Evolutionary conservation across 2,888 invertebrate genomes (phyloP), one percentile per base, ranked within the genome.

Genomic region (Apotomis capreana): DNA sequence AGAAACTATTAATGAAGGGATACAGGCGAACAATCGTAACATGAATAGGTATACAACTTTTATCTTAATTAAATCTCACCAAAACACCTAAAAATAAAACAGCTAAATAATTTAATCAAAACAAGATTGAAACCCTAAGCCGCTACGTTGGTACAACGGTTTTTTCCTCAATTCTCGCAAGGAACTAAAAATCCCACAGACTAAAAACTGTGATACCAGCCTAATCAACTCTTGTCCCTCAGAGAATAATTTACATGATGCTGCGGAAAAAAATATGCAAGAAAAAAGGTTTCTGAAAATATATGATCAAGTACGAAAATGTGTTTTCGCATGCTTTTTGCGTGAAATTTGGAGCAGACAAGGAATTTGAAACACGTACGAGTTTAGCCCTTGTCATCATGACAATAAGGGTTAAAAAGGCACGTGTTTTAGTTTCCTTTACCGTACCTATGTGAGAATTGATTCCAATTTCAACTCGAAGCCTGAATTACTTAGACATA

Each of bases 121-220:
- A 52, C 37, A 26, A 26, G 26, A 26, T 26, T 26, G 26, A 26
- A 26, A 26, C 37, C n/a, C n/a, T 60, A 60, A n/a, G 40, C 52
- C 44, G 44, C 60, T 60, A 60, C 44, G 44, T 68, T 68, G 68
- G 68, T 40, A 68, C 9, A 40, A 12, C 62, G n/a, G 55, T 44
- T 26, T 65, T 55, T 55, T 12, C 52, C 13, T 59, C n/a, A 13
- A 59, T 59, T 59, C 49, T 54, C 10, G 60, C 36, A 26, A 54
- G 54, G 37, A 64, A 54, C 52, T 59, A 63, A 65, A 54, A 55
- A 55, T 55, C 10, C 65, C 65, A 70, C 64, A 54, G 65, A 54
- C 37, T 65, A n/a, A 65, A 64, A 64, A 70, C 64, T 13, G 52
- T 58, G 69, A 51, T 70, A 26, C 57, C 59, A 54, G 54, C 59